Evolutionary conservation across 2,888 invertebrate genomes (phyloP), one percentile per base, ranked within the genome.

Genomic region (Choristoneura rosaceana): DNA sequence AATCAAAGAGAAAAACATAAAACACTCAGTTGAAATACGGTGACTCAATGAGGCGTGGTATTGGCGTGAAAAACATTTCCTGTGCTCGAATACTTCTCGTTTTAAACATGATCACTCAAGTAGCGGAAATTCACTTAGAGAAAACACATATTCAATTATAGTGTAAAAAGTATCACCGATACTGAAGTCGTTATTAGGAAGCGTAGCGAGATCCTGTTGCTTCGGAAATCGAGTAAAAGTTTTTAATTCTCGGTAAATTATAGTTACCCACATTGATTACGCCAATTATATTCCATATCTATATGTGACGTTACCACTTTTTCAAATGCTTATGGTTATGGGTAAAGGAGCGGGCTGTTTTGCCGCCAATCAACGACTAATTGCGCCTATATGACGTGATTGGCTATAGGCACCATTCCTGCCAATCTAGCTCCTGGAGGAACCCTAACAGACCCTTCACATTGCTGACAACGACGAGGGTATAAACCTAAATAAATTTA

Each of bases 31-130:
- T 59, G 52, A 25, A 65, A 41, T 17, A 64, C 50, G 68, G 45
- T 17, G 4, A 15, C 25, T 55, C 63, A 73, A 73, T 41, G 59
- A 68, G 73, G 59, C 73, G 68, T 64, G 43, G 43, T 34, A 69
- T 73, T 63, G 59, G 38, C 59, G 63, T 64, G 15, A 63, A 68
- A 73, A 34, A 55, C 68, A 69, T 68, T 69, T 73, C 59, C 69
- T 73, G 59, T 34, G 41, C 3, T 63, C 25, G 25, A 60, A 64
- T 12, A 33, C 50, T 73, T 69, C 61, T 45, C 60, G 15, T 41
- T 43, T 43, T 17, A 41, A 33, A 69, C 17, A 62, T 71, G 14
- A 61, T 55, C 10, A 25, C 12, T 25, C 25, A 55, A 55, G 55
- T 3, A 17, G 55, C 55, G 17, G 55, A 55, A 55, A 55, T 55